Base-by-base conservation (phyloP, 1,140 invertebrate species). In the Dolichoris vasculosae region DNA sequence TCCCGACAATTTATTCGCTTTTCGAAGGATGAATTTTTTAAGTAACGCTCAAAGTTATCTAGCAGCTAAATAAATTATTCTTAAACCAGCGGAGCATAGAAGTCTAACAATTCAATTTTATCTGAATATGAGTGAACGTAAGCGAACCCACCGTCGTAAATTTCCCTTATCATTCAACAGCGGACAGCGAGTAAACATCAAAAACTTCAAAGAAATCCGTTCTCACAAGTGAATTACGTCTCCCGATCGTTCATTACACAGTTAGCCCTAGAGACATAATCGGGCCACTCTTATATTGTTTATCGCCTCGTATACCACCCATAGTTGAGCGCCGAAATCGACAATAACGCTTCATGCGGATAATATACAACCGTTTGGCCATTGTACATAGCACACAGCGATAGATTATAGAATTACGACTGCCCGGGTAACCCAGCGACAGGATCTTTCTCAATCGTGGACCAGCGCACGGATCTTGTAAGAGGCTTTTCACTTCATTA, bases 401-500 rank as follows among this genome's bases (percentile, higher is more conserved):
- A 84, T 78, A 78, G 82, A 75, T 84, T 63, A 77, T 64, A 40
- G 82, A 78, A 84, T 78, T 84, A 84, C 75, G 71, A 76, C 55
- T 63, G 77, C 51, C 51, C 71, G 71, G 51, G 64, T 81, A 69
- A 73, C 80, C 67, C 69, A 73, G 82, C 82, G 82, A 83, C 82
- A 76, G 82, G 82, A 64, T 78, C 82, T 84, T 84, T 84, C 82
- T 84, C 82, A 84, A 84, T 84, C 73, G 30, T 30, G n/a, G 15
- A 11, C 38, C 15, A 9, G 51, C 35, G 51, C 51, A 11, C 63
- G 73, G 55, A 11, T 77, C 46, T 77, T 77, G 75, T 77, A 77
- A 55, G 75, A 51, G 75, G 73, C 83, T 84, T 78, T 84, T 84
- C 83, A 76, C 83, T 84, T 79, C 83, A 84, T 84, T 79, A 79